These are phyloP conservation scores for Aegotheles bennettii DNA, from an alignment of 2,113 vertebrate genomes.

Conservation along the genomic window DNA sequence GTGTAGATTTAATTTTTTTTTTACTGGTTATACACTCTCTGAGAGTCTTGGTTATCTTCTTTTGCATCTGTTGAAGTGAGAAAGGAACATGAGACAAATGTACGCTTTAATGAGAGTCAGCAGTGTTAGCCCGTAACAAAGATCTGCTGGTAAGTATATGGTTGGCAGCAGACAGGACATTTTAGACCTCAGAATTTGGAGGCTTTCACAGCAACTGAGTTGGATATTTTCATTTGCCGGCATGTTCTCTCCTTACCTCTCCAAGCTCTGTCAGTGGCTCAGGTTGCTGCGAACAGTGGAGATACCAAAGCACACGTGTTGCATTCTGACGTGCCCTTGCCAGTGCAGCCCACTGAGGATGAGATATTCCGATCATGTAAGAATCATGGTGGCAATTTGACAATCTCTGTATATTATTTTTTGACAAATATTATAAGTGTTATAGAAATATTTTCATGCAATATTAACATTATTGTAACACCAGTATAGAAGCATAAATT, in stretches of 20 bases:
- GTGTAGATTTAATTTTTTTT: background rate
- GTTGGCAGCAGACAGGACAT: background rate
- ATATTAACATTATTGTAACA: slow-evolving; percentile 63
- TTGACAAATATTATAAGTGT: slow-evolving; percentile 56
- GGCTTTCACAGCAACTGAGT: background rate
- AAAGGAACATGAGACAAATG: background rate
- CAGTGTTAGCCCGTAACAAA: background rate
- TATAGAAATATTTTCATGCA: slow-evolving; percentile 66
- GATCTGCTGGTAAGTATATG: background rate
- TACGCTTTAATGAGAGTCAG: rapidly evolving
- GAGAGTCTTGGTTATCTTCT: background rate
- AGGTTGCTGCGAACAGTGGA: background rate
- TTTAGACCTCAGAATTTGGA: background rate
- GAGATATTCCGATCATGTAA: background rate
- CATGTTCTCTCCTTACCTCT: background rate
- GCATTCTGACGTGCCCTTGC: background rate
- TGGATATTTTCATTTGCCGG: background rate
- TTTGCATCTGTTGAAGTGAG: background rate
- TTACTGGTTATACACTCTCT: background rate
- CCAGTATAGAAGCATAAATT: slow-evolving; percentile 65
- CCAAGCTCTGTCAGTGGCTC: background rate
- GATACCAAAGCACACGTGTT: background rate
- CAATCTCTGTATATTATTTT: slow-evolving; percentile 47
- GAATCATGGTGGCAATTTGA: slow-evolving; percentile 46
- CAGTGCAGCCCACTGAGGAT: background rate